Conservation (phyloP, 2,113 vertebrate species). For the Tyto alba region DNA sequence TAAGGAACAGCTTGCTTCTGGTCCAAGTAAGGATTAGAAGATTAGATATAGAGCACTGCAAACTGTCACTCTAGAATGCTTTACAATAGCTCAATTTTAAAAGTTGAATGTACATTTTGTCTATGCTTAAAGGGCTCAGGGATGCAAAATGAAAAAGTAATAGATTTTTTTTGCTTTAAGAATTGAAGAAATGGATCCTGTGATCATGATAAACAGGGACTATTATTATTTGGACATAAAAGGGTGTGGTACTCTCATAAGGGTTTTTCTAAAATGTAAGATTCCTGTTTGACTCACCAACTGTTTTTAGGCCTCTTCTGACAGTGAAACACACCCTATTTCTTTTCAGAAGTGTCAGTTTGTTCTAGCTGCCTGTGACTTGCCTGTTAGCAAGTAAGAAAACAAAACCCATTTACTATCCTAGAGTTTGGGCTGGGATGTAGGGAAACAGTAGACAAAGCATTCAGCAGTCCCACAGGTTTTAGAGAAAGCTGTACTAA, state of each 20-base stretch:
- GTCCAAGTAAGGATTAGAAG: not conserved
- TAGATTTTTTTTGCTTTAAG: not conserved
- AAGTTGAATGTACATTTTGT: not conserved
- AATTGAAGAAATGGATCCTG: not conserved
- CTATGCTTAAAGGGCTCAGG: not conserved
- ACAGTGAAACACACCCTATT: not conserved
- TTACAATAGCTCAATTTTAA: not conserved
- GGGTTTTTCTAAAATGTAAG: not conserved
- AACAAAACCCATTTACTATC: not conserved
- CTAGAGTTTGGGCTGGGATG: not conserved
- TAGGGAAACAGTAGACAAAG: not conserved
- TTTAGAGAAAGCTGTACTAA: not conserved
- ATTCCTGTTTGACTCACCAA: not conserved
- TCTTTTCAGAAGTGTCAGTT: not conserved
- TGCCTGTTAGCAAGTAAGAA: not conserved
- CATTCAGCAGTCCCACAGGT: not conserved
- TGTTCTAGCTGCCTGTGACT: not conserved
- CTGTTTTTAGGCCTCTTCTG: not conserved
- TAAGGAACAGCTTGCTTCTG: not conserved
- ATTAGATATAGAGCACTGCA: not conserved
- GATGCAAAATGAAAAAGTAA: not conserved
- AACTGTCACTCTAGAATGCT: not conserved
- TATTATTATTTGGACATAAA: not conserved
- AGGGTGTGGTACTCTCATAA: not conserved
- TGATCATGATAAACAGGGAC: not conserved